Base-by-base conservation (phyloP, 2,113 vertebrate genomes). In the Plectropomus leopardus region DNA sequence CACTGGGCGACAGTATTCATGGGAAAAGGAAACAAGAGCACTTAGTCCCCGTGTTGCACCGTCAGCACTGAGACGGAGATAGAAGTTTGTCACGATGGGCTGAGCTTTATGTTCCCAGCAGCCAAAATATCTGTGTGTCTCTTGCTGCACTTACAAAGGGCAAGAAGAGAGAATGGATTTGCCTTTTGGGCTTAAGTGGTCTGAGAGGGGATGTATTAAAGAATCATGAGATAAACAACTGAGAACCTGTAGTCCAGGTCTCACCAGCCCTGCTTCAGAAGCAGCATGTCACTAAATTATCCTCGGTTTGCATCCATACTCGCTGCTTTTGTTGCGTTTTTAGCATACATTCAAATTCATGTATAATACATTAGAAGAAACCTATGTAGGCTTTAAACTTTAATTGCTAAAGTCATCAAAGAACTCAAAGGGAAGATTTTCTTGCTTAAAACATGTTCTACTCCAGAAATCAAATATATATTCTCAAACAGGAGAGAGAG, bases 151-250 rank as follows among this genome's bases (percentile, higher is more conserved):
- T 84, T 63, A 67, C 13, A 50, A 84, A 78, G 75, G 74, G 30
- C 84, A 85, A 44, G 26, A 28, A 16, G 42, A 32, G 15, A 71
- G 78, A 84, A 86, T 73, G 81, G 76, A 78, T 90, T 89, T 78
- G 70, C 54, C 72, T 88, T 88, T 91, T 88, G 88, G 76, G 75
- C 66, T 76, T 91, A 89, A 92, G 90, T 92, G 93, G 85, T 84
- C 70, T 84, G 84, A 92, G 85, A 81, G 70, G 71, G 75, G 55
- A 23, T 26, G 34, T 60, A 94, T 94, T 50, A 92, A 92, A 93
- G 50, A 92, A 91, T 92, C 85, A 93, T 93, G 91, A 92, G 86
- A 83, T 84, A 78, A 89, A 90, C 86, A 90, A 87, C 65, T 53
- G 57, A 48, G 48, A 83, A 85, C 60, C 63, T 72, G 40, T 45